Base-by-base conservation (phyloP, 2,113 vertebrate species). In the Edolisoma coerulescens region DNA sequence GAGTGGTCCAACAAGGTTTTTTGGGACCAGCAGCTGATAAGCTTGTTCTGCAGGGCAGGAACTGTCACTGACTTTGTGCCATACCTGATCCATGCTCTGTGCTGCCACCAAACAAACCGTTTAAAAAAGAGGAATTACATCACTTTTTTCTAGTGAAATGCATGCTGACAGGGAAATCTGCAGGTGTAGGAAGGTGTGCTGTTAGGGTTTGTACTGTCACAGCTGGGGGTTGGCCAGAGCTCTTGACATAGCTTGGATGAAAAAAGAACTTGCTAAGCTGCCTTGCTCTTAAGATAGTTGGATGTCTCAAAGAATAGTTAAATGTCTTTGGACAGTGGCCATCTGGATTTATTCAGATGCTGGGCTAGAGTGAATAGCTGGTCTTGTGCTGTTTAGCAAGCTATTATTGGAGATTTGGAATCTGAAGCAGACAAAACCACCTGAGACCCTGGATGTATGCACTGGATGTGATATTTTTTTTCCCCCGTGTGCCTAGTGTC, bases 251-350 rank as follows among this genome's bases (percentile, higher is more conserved):
- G 71, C 65, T 28, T 50, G 54, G 28, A 28, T 64, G 33, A 53
- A 83, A 41, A 60, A 61, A 60, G 28, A 3, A 0, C 15, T 53
- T 57, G 24, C 41, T 44, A 2, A 0, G 0, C 33, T 30, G 27
- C n/a, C n/a, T 86, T 88, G 60, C 33, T 64, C 19, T 77, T 65
- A 15, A 3, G 3, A 19, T 32, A 80, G 19, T 0, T 49, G 37
- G 39, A 32, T 73, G 17, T 70, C 74, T 79, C 60, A 57, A 71
- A 90, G 74, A 67, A 18, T 41, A 57, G 53, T 35, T 16, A 26
- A 59, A 47, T 47, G 41, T 35, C 44, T 89, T 39, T 89, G 35
- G 42, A 23, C 52, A 64, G 6, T 22, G 41, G 26, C 45, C 22
- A 17, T 20, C 32, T 83, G 73, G 61, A 42, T 69, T 83, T 49